These are phyloP conservation scores for Chaunax sp. DNA, from an alignment of 2,797 vertebrate species.

Conservation along the genomic window DNA sequence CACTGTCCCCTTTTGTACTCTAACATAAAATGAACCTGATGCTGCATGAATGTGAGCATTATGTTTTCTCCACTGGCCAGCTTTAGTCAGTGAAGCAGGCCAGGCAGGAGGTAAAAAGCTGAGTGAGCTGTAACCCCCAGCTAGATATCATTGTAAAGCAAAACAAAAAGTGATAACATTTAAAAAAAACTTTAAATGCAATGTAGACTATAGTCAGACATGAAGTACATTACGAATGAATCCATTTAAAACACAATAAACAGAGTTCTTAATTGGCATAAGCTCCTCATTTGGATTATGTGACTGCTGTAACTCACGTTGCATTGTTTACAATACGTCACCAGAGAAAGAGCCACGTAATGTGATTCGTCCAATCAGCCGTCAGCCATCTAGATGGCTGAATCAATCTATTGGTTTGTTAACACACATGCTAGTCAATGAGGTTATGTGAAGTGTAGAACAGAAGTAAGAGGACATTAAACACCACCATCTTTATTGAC, in stretches of 20 bases:
- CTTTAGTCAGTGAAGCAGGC: constrained; percentile 44
- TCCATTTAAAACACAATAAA: too few species aligned
- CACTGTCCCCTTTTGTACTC: constrained; percentile 66
- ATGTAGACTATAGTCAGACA: too few species aligned
- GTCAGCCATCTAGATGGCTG: not conserved
- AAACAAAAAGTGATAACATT: constrained; percentile 21
- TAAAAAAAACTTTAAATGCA: constrained; percentile 5
- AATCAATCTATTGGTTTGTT: too few species aligned
- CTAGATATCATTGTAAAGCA: constrained; percentile 17
- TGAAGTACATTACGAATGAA: too few species aligned
- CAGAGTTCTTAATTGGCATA: too few species aligned
- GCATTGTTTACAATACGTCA: not conserved
- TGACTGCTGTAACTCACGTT: not conserved
- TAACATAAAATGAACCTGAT: constrained; percentile 66
- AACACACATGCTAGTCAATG: too few species aligned
- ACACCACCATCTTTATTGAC: not conserved
- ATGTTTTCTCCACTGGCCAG: constrained; percentile 68
- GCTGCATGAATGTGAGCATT: constrained; percentile 67
- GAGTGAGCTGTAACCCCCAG: constrained; percentile 37
- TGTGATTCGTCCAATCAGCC: not conserved
- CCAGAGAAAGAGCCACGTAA: not conserved
- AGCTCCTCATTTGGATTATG: too few species aligned
- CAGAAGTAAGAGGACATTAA: not conserved
- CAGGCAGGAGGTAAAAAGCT: constrained; percentile 36
- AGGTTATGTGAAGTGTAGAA: not conserved